Evolutionary conservation across 2,113 vertebrate species (phyloP).

Genomic region (Podarcis raffonei): DNA sequence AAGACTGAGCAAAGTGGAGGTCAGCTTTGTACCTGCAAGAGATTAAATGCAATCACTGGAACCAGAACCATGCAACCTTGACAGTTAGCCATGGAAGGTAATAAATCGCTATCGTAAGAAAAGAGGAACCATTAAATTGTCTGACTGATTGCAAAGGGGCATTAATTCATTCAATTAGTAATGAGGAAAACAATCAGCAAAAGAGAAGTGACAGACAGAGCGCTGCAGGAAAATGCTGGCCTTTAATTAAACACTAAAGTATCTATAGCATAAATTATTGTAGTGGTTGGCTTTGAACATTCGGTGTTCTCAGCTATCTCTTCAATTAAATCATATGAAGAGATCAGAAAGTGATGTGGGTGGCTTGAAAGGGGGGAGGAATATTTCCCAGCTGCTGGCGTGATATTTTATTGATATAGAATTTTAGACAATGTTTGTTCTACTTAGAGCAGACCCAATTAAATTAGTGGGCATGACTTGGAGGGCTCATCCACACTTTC

Average conservation of each 20-base stretch:
- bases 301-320: background rate
- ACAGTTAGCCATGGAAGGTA: slow-evolving; percentile 27
- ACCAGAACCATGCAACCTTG: slow-evolving; percentile 24
- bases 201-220: slow-evolving; percentile 23
- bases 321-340: slow-evolving; percentile 8
- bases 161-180: slow-evolving; percentile 32
- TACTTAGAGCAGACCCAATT: no score
- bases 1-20: slow-evolving; percentile 27
- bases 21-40: slow-evolving; percentile 27
- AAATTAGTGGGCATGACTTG: no score
- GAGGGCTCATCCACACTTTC: no score
- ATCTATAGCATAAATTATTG: slow-evolving; percentile 43
- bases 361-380: background rate
- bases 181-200: slow-evolving; percentile 44
- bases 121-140: slow-evolving; percentile 26
- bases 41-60: slow-evolving; percentile 34
- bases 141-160: slow-evolving; percentile 33
- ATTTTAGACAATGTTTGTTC: no score
- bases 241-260: slow-evolving; percentile 38
- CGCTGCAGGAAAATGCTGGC: slow-evolving; percentile 31
- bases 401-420: background rate
- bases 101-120: slow-evolving; percentile 22
- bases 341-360: background rate
- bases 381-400: background rate
- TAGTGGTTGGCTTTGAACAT: slow-evolving; percentile 20